Conservation (phyloP, 2,797 vertebrate species). For the Podargus strigoides region DNA sequence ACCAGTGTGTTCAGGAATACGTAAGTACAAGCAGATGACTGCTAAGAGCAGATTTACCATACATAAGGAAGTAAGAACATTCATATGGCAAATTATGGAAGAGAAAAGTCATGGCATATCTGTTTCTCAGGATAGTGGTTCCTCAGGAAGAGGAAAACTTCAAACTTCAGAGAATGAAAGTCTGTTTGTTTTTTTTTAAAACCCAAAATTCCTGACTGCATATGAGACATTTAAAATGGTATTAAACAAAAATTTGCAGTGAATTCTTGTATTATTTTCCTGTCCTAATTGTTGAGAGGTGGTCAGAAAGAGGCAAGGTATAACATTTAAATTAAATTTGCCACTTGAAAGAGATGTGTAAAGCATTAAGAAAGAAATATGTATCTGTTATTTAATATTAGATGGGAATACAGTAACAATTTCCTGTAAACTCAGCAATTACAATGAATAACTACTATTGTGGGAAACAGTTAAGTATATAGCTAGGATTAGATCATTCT, state of each 20-base stretch:
- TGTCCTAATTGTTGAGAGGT: not conserved
- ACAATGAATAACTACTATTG: not conserved
- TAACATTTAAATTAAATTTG: not conserved
- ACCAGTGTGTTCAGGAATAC: not conserved
- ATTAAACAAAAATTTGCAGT: not conserved
- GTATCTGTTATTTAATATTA: not conserved
- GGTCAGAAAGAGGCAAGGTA: not conserved
- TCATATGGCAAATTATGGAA: not conserved
- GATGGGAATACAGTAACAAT: not conserved
- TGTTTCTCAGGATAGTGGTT: not conserved
- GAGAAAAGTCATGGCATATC: not conserved
- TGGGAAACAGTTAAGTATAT: not conserved
- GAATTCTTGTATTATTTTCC: not conserved
- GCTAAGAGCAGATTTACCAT: not conserved
- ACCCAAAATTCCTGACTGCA: not conserved
- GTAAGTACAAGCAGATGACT: not conserved
- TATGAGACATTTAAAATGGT: not conserved
- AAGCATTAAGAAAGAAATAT: not conserved
- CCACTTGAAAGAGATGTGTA: not conserved
- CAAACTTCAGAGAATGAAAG: not conserved
- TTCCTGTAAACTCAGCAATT: constrained; percentile 17
- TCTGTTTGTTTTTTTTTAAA: not conserved
- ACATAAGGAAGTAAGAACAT: not conserved
- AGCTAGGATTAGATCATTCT: not conserved
- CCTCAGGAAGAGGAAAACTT: not conserved